phyloP scores from a whole-genome alignment of 2,797 vertebrate species.

The Lepus townsendii region DNA sequence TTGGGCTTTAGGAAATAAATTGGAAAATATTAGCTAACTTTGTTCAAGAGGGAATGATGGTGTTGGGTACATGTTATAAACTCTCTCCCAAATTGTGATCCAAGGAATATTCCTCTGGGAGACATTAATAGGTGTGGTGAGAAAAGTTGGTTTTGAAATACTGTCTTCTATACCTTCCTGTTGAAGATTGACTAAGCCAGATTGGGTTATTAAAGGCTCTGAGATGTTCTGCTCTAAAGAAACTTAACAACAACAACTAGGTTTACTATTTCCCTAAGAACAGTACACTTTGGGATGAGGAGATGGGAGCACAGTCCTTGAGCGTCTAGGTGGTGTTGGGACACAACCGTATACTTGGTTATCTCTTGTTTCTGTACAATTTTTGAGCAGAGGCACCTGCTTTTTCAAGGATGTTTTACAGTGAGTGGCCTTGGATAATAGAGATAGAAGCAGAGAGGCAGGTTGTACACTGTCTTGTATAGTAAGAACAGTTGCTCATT shows the following conservation, averaged over 20 bases:
- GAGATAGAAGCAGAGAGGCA: not conserved
- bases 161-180: not conserved
- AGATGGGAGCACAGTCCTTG: too few species aligned
- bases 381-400: not conserved
- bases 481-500: not conserved
- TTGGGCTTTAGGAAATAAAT: slow-evolving; percentile 68
- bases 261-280: not conserved
- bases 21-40: slow-evolving; percentile 78
- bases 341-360: not conserved
- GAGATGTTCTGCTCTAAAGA: slow-evolving; percentile 60
- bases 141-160: slow-evolving; percentile 71
- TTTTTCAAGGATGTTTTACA: not conserved
- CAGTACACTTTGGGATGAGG: not conserved
- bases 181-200: slow-evolving; percentile 23
- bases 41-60: slow-evolving; percentile 70
- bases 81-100: slow-evolving; percentile 64
- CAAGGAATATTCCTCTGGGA: slow-evolving; percentile 67
- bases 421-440: not conserved
- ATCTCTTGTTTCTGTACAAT: not conserved
- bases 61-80: slow-evolving; percentile 56
- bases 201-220: slow-evolving; percentile 32
- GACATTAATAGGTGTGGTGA: slow-evolving; percentile 69
- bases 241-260: not conserved
- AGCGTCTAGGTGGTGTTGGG: not conserved
- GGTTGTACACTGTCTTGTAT: not conserved